Conservation (phyloP, 1,140 invertebrate species). For the Drosophila repleta region DNA sequence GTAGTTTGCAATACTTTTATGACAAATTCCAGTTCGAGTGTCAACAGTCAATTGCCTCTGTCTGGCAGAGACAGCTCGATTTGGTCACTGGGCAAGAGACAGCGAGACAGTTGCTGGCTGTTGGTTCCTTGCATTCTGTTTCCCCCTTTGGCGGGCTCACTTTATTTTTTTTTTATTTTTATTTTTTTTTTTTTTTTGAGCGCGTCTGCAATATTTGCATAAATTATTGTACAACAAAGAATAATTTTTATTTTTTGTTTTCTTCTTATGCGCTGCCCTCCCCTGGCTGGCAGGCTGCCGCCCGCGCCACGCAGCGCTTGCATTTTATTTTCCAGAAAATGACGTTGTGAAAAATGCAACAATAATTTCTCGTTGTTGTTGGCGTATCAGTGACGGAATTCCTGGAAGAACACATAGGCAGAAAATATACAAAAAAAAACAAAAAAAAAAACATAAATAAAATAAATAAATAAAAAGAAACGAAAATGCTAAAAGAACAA, state of each 20-base stretch:
- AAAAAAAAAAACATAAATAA: conserved; percentile 26
- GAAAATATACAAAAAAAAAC: conserved; percentile 24
- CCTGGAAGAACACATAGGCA: conserved; percentile 79
- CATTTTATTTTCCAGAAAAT: conserved; percentile 73
- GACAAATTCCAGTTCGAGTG: neutral
- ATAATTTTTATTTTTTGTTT: conserved; percentile 34
- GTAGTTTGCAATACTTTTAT: neutral
- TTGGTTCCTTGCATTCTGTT: neutral
- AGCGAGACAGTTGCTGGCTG: conserved; percentile 5
- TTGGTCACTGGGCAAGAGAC: conserved; percentile 9
- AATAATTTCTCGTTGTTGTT: conserved; percentile 53
- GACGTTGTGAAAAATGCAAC: conserved; percentile 78
- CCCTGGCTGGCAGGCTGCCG: too few species aligned
- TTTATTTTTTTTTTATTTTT: conserved; percentile 12
- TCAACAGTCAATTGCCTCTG: neutral
- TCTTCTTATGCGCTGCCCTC: neutral
- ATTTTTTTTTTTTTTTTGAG: conserved; percentile 28
- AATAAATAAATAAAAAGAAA: neutral
- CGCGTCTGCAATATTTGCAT: conserved; percentile 80
- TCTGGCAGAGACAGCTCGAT: conserved; percentile 14
- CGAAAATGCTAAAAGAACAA: conserved; percentile 18
- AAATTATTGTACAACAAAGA: conserved; percentile 78
- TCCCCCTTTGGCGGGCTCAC: neutral
- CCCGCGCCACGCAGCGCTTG: conserved; percentile 6
- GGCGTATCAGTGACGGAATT: conserved; percentile 75